Percentiles rank a stretch among this genome's conserved stretches.
Conservation (phyloP, 2,113 vertebrate species). For the Anarhynchus alexandrinus region DNA sequence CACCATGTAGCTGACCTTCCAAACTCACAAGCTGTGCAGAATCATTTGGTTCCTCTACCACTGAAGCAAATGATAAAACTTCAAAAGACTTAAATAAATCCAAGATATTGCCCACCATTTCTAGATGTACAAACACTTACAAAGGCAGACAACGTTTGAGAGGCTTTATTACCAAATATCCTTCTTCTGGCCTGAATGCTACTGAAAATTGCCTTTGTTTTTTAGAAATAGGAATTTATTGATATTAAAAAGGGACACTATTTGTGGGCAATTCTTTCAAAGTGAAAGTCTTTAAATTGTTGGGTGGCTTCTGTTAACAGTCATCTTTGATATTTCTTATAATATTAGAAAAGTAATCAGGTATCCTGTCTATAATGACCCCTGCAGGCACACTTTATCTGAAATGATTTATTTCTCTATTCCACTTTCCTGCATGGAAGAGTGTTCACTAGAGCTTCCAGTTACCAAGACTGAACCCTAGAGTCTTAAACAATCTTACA, state of each 20-base stretch:
- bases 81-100: background rate
- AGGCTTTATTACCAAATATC: background rate
- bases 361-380: background rate
- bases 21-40: background rate
- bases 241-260: background rate
- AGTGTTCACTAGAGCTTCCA: background rate
- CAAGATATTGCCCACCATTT: background rate
- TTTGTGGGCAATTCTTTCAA: background rate
- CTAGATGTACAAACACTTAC: background rate
- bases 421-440: background rate
- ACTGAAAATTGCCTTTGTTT: background rate
- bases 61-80: background rate
- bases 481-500: background rate
- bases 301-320: background rate
- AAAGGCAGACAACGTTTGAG: background rate
- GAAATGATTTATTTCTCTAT: background rate
- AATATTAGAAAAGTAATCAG: background rate
- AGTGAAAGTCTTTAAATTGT: background rate
- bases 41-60: background rate
- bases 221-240: background rate
- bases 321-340: background rate
- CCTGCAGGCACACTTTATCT: background rate
- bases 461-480: background rate
- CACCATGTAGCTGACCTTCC: background rate
- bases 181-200: background rate